phyloP scores from a whole-genome alignment of 92 coral and sea anemone species.

The Paramuricea clavata region DNA sequence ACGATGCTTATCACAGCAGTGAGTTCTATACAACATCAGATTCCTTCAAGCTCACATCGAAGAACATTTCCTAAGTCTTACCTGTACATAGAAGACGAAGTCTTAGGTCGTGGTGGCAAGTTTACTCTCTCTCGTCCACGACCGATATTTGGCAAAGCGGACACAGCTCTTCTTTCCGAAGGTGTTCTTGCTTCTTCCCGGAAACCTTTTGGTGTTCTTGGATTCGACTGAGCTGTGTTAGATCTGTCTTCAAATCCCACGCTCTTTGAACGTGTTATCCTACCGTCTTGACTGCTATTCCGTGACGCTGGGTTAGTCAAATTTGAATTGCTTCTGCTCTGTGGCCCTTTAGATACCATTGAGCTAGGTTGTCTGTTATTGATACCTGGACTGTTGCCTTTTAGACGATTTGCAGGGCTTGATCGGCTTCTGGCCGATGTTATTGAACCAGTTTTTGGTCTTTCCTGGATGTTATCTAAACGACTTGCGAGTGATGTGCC shows the following conservation, averaged over 20 bases:
- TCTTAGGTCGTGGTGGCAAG: slow-evolving; percentile 33
- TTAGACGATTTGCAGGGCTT: not conserved
- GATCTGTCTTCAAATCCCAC: not conserved
- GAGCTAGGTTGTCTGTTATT: not conserved
- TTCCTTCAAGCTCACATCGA: too few species aligned
- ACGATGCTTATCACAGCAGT: too few species aligned
- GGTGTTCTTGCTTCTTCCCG: not conserved
- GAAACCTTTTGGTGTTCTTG: not conserved
- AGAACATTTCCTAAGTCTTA: not conserved
- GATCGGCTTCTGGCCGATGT: not conserved
- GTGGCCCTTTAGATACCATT: not conserved
- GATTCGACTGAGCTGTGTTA: not conserved
- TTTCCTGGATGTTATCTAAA: not conserved
- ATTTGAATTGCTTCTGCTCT: not conserved
- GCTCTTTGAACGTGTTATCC: not conserved
- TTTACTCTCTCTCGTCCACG: slow-evolving; percentile 5
- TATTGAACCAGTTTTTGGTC: not conserved
- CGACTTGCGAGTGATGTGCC: not conserved
- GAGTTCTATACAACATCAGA: too few species aligned
- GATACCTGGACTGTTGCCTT: not conserved
- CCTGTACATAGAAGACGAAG: slow-evolving; percentile 17
- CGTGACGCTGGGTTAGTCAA: not conserved
- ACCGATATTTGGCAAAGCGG: slow-evolving; percentile 39
- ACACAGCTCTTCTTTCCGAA: slow-evolving; percentile 21
- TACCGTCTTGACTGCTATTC: not conserved